Conservation (phyloP, 2,888 invertebrate species). For the Seladonia tumulorum region DNA sequence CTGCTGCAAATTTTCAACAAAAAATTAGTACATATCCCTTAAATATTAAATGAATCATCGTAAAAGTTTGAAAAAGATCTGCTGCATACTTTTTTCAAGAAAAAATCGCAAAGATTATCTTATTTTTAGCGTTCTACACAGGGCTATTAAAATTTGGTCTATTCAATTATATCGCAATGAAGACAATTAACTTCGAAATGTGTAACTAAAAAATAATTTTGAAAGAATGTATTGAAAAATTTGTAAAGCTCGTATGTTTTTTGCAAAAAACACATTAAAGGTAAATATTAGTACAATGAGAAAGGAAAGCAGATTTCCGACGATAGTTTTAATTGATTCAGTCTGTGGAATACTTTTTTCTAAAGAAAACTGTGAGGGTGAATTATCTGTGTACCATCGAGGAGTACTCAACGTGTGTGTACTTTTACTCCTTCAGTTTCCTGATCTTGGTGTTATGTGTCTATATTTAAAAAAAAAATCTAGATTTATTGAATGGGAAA, state of each 20-base stretch:
- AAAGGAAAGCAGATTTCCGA: not conserved
- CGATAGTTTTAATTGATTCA: slow-evolving; percentile 38
- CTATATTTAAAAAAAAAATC: slow-evolving; percentile 40
- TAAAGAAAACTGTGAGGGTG: slow-evolving; percentile 21
- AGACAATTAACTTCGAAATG: not conserved
- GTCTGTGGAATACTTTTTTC: slow-evolving; percentile 37
- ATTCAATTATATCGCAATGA: not conserved
- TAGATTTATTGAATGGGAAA: slow-evolving; percentile 35
- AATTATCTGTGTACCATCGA: slow-evolving; percentile 37
- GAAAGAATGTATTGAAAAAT: not conserved
- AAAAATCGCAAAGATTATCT: not conserved
- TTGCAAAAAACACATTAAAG: not conserved
- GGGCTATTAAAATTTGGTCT: not conserved
- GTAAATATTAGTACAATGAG: not conserved
- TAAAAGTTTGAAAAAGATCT: not conserved
- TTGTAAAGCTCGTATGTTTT: not conserved
- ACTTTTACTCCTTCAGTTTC: slow-evolving; percentile 47
- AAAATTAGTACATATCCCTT: not conserved
- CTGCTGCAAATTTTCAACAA: not conserved
- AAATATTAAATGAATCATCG: not conserved
- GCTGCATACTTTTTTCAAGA: not conserved
- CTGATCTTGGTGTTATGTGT: slow-evolving; percentile 51
- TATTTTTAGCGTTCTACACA: not conserved
- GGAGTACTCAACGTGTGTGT: slow-evolving; percentile 43
- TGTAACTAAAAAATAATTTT: not conserved